Conservation (phyloP, 2,888 invertebrate species). For the Ametastegia equiseti region DNA sequence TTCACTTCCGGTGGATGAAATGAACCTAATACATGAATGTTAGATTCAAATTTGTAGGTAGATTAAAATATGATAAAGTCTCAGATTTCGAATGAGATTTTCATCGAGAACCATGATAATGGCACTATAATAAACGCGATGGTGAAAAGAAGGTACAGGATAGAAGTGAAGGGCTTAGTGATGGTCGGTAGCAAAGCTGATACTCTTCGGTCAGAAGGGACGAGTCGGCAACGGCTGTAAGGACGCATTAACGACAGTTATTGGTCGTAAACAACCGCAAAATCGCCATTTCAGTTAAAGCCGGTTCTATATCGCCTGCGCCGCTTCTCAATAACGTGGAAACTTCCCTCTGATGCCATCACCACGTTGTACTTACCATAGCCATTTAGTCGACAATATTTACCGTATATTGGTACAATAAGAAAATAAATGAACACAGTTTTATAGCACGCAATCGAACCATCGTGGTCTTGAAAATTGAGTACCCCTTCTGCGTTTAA, state of each 20-base stretch:
- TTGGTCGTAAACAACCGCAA: slow-evolving; percentile 50
- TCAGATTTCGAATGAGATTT: background rate
- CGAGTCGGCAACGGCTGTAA: slow-evolving; percentile 39
- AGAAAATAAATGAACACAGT: background rate
- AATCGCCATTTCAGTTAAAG: slow-evolving; percentile 44
- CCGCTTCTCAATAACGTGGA: slow-evolving; percentile 25
- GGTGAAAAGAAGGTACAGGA: background rate
- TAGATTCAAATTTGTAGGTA: too few species aligned
- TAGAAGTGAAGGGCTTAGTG: slow-evolving; percentile 8
- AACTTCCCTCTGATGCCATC: background rate
- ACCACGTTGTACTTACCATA: background rate
- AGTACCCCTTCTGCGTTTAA: too few species aligned
- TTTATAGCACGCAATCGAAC: too few species aligned
- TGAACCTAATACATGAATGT: too few species aligned
- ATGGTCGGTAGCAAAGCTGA: background rate
- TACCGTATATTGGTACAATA: background rate
- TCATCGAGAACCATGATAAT: background rate
- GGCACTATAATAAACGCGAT: too few species aligned
- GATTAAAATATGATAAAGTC: background rate
- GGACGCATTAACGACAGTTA: slow-evolving; percentile 49
- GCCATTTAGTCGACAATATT: background rate
- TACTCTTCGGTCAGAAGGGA: slow-evolving; percentile 21
- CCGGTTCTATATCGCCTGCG: slow-evolving; percentile 38
- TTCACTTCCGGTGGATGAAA: too few species aligned
- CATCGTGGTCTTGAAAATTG: too few species aligned